Evolutionary conservation across 2,113 vertebrate species (phyloP).

Genomic region (Lycocorax pyrrhopterus): DNA sequence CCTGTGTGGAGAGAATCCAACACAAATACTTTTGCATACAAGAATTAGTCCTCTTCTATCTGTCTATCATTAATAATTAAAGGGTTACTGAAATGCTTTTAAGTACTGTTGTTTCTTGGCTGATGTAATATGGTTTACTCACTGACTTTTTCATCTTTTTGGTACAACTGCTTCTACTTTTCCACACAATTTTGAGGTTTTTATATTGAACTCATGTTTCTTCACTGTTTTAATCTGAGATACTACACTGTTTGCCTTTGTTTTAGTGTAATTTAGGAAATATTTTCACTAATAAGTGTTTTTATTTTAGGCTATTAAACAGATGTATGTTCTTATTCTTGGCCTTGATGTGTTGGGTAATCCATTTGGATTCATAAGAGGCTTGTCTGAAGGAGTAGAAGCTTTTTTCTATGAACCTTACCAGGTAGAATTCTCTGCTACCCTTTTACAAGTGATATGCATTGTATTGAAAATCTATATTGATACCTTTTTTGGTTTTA

Average conservation of each 20-base stretch:
- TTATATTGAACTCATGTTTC: neutral
- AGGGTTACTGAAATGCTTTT: neutral
- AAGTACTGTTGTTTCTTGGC: neutral
- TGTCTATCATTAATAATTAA: neutral
- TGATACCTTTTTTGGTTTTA: neutral
- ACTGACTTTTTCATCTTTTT: neutral
- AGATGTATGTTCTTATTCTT: constrained; percentile 96
- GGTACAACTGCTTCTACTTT: neutral
- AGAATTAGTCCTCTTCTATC: neutral
- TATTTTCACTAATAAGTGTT: neutral
- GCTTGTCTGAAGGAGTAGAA: constrained; percentile 94
- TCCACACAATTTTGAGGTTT: neutral
- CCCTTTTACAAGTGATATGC: neutral
- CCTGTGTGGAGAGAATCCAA: neutral
- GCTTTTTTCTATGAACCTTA: constrained; percentile 98
- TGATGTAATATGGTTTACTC: neutral
- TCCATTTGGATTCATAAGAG: constrained; percentile 94
- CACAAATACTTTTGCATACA: neutral
- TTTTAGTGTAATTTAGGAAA: neutral
- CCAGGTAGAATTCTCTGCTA: constrained; percentile 76
- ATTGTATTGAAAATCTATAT: neutral
- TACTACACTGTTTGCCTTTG: neutral
- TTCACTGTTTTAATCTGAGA: neutral
- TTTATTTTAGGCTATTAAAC: constrained; percentile 88
- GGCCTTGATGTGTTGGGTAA: constrained; percentile 98